Percentiles rank a stretch among this genome's conserved stretches.
Evolutionary conservation across 2,113 vertebrate species (phyloP).

Genomic region (Lagenorhynchus albirostris): DNA sequence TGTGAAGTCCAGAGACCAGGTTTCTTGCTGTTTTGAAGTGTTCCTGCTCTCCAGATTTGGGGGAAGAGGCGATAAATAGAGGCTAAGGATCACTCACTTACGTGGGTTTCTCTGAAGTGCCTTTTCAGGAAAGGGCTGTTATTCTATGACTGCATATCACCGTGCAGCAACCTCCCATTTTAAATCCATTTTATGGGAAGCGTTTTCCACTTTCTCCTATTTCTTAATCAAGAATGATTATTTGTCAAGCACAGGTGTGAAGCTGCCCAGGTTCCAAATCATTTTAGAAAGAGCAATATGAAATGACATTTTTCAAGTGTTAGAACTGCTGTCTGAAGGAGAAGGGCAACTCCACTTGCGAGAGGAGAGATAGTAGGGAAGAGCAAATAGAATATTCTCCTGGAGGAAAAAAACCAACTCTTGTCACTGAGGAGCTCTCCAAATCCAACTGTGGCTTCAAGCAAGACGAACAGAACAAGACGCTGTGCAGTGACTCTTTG

Average conservation of each 20-base stretch:
- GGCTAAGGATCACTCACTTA: neutral
- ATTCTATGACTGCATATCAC: neutral
- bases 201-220: conserved; percentile 4
- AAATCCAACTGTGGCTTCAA: neutral
- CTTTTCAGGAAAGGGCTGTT: neutral
- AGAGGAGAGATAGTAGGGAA: neutral
- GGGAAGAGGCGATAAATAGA: neutral
- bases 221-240: conserved; percentile 49
- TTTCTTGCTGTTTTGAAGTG: neutral
- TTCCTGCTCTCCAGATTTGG: neutral
- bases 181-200: conserved; percentile 57
- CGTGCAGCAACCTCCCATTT: neutral
- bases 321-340: neutral
- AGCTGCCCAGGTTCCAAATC: conserved; percentile 38
- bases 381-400: neutral
- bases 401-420: neutral
- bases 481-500: neutral
- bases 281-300: conserved; percentile 60
- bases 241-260: conserved; percentile 46
- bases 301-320: conserved; percentile 30
- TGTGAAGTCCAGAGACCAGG: neutral
- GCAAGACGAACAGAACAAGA: neutral
- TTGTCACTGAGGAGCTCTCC: neutral
- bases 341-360: neutral
- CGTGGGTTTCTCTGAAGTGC: neutral